Conservation (phyloP, 2,113 vertebrate species). For the Peromyscus californicus region DNA sequence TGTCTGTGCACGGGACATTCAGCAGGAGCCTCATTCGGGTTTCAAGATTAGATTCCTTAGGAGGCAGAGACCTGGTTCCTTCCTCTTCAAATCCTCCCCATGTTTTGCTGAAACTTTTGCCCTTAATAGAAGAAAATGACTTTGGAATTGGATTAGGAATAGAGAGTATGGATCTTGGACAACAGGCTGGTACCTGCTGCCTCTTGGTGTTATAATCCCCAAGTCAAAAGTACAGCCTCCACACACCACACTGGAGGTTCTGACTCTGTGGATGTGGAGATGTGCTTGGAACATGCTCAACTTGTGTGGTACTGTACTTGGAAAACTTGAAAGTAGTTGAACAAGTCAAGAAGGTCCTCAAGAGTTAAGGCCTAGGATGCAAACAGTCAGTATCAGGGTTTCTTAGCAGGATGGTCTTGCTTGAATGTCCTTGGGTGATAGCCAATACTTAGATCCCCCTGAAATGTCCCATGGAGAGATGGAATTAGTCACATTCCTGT, state of each 20-base stretch:
- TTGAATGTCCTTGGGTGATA: rapidly evolving
- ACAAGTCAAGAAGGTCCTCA: background rate
- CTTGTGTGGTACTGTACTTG: rapidly evolving
- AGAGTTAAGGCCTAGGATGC: rapidly evolving
- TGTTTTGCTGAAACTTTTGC: background rate
- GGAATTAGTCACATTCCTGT: background rate
- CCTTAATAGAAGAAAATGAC: background rate
- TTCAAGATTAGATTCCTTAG: background rate
- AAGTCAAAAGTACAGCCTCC: rapidly evolving
- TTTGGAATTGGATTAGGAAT: background rate
- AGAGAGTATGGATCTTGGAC: background rate
- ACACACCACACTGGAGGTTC: rapidly evolving
- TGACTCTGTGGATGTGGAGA: background rate
- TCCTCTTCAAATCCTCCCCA: background rate
- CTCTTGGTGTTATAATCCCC: rapidly evolving
- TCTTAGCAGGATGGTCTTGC: background rate
- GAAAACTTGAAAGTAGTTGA: rapidly evolving
- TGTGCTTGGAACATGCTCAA: rapidly evolving
- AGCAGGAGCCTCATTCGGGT: rapidly evolving
- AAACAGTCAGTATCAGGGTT: background rate
- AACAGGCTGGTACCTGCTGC: rapidly evolving
- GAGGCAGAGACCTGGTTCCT: background rate
- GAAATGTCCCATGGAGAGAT: too few relatives aligned
- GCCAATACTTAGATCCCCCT: background rate
- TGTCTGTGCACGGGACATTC: background rate